A percentile compares a stretch with the other conserved stretches of the same genome.
These are phyloP conservation scores for Cenopis cana DNA, from an alignment of 2,888 invertebrate genomes.

Conservation along the genomic window DNA sequence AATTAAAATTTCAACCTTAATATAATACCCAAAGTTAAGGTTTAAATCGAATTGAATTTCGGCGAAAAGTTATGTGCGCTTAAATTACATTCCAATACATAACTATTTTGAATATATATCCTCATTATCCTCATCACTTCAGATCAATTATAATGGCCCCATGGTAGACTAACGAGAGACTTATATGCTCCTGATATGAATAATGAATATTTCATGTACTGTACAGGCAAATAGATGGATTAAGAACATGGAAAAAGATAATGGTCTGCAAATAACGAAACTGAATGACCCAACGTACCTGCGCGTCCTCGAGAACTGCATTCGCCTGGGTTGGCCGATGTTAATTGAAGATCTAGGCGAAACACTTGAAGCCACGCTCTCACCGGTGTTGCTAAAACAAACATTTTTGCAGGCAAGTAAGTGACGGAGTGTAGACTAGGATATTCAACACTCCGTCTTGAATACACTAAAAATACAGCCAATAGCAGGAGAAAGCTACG, in stretches of 20 bases:
- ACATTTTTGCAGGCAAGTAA: conserved; percentile 88
- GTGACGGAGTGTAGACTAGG: too few species aligned
- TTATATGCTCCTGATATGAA: not conserved
- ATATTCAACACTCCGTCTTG: not conserved
- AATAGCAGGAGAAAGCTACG: too few species aligned
- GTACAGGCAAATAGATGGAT: conserved; percentile 95
- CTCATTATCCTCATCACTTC: too few species aligned
- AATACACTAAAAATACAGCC: not conserved
- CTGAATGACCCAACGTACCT: conserved; percentile 91
- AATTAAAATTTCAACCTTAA: too few species aligned
- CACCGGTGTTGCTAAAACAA: conserved; percentile 92
- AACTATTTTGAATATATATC: too few species aligned
- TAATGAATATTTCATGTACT: not conserved
- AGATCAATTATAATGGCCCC: too few species aligned
- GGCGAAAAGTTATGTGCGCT: too few species aligned
- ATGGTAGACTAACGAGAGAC: too few species aligned
- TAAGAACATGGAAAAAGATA: conserved; percentile 92
- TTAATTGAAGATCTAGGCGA: conserved; percentile 96
- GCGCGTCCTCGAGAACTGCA: conserved; percentile 91
- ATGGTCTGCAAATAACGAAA: conserved; percentile 91
- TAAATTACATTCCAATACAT: too few species aligned
- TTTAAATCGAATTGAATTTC: too few species aligned
- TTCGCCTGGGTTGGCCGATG: conserved; percentile 93
- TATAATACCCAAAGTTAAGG: too few species aligned
- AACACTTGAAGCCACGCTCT: conserved; percentile 93